These are phyloP conservation scores for Pipistrellus kuhlii DNA, from an alignment of 2,797 vertebrate genomes.

Conservation along the genomic window DNA sequence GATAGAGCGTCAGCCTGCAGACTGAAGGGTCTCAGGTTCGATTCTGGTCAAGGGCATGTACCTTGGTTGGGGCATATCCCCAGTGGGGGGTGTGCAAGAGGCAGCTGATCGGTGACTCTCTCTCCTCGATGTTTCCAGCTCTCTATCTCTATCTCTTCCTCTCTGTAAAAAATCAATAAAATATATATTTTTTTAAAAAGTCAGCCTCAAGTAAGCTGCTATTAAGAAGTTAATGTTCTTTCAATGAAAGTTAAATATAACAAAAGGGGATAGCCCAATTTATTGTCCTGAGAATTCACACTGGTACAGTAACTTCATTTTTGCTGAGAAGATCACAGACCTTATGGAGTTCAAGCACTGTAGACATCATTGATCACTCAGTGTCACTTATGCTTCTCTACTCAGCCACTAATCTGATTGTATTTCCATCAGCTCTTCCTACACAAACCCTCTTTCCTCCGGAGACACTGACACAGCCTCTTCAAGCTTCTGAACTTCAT, in stretches of 20 bases:
- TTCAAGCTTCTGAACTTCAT: not conserved
- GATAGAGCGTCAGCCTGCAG: too few relatives aligned
- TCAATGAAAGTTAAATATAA: conserved; percentile 54
- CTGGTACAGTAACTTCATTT: not conserved
- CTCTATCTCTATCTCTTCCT: too few relatives aligned
- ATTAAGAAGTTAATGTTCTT: conserved; percentile 47
- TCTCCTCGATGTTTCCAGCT: too few relatives aligned
- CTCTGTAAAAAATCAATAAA: too few relatives aligned
- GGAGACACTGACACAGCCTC: not conserved
- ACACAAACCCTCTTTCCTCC: not conserved
- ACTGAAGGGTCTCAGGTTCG: too few relatives aligned
- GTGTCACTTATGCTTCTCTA: not conserved
- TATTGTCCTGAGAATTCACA: conserved; percentile 24
- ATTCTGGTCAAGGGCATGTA: too few relatives aligned
- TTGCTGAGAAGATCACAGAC: not conserved
- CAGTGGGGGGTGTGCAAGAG: too few relatives aligned
- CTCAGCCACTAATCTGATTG: not conserved
- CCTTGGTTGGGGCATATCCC: too few relatives aligned
- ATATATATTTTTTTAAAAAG: not conserved
- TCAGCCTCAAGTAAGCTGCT: conserved; percentile 30
- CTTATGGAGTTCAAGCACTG: not conserved
- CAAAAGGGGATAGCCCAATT: conserved; percentile 49
- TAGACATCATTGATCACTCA: not conserved
- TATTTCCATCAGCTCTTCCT: not conserved
- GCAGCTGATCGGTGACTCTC: too few relatives aligned